Base-by-base conservation (phyloP, 2,113 vertebrate species). In the Mungos mungo region DNA sequence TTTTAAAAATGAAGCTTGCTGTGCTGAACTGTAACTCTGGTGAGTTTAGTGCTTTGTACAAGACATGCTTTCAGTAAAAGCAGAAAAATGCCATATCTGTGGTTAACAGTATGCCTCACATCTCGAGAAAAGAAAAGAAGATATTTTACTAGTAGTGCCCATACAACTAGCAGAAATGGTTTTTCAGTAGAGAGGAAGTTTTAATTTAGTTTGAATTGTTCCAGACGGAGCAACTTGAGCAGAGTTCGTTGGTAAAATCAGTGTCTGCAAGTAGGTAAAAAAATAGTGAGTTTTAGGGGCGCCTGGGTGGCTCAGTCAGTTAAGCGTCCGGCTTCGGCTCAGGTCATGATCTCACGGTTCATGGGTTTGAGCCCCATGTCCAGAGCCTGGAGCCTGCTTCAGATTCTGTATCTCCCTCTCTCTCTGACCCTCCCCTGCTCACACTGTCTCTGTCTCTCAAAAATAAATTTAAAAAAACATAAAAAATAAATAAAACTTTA, bases 1-100 rank as follows among this genome's bases (percentile, higher is more conserved):
- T 84, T 96, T 97, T 66, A 47, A 90, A 93, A 82, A 69, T 95
- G 69, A 41, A 94, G 69, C 7, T 82, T 45, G 2, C 38, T 50
- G 69, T 96, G 57, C 16, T 71, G 63, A 76, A 85, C 54, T 76
- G 11, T 95, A 69, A 69, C 69, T 76, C 80, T 69, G 80, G 4
- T 1, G 35, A 41, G 45, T 54, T 72, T 92, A 54, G 41, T 84
- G 27, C 19, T 81, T 65, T 93, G 45, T 94, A 27, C 2, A 72
- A 93, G 77, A 82, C 72, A 52, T 7, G 9, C 21, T 72, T 81
- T 86, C 74, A 54, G 14, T 35, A 60, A 86, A 86, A 54, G 77
- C 89, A 35, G 71, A 87, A 57, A 84, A 84, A 89, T 77, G 74
- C 33, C 4, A 0, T 85, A 57, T 77, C 29, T 81, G 29, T 27